These are phyloP conservation scores for Gibbula magus DNA, from an alignment of 2,888 invertebrate genomes.

Conservation along the genomic window DNA sequence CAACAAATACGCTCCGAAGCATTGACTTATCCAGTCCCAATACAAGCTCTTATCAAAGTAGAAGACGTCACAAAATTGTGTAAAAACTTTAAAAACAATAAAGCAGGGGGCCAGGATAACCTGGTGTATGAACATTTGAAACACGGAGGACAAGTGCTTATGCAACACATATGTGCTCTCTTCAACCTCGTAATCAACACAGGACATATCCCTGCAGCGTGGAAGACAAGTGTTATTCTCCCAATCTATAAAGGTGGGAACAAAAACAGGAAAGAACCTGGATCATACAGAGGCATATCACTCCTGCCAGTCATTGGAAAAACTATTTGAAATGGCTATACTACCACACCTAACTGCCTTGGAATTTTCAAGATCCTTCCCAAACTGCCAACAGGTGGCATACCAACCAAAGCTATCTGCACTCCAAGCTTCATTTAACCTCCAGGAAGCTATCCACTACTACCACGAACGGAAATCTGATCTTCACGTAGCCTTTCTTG, in stretches of 20 bases:
- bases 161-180: too few species aligned
- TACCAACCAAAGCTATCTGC: slow-evolving; percentile 19
- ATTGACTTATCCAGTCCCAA: too few species aligned
- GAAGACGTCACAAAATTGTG: too few species aligned
- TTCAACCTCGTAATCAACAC: too few species aligned
- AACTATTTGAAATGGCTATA: slow-evolving; percentile 19
- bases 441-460: slow-evolving; percentile 20
- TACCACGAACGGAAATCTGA: neutral
- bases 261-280: slow-evolving; percentile 1
- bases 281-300: slow-evolving; percentile 11
- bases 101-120: too few species aligned
- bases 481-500: slow-evolving; percentile 2
- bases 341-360: neutral
- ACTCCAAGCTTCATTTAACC: slow-evolving; percentile 12
- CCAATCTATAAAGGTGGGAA: slow-evolving; percentile 26
- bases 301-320: slow-evolving; percentile 19
- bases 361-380: neutral
- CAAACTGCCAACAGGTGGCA: slow-evolving; percentile 27
- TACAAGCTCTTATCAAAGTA: too few species aligned
- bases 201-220: neutral
- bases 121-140: too few species aligned
- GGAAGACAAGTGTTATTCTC: slow-evolving; percentile 22
- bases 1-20: too few species aligned
- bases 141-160: too few species aligned
- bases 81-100: too few species aligned